Percentiles rank a stretch among this genome's conserved stretches.
Evolutionary conservation across 1,140 invertebrate species (phyloP).

Genomic region (Trigoniulus corallinus): DNA sequence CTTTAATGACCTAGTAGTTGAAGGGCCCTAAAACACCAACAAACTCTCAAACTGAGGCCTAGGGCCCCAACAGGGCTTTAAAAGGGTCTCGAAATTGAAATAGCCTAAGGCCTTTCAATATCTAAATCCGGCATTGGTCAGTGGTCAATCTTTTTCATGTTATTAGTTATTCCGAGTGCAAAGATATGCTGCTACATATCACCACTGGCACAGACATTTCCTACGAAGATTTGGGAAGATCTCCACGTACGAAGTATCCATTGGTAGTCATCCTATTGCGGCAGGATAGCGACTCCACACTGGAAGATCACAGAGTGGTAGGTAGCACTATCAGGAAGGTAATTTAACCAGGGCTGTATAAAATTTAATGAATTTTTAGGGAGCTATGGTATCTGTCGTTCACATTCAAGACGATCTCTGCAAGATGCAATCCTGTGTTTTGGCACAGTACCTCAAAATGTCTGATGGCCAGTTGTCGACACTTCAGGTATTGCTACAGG

Average conservation of each 20-base stretch:
- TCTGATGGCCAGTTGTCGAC: slow-evolving; percentile 60
- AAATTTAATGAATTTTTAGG: slow-evolving; percentile 31
- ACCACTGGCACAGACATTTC: background rate
- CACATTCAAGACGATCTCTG: slow-evolving; percentile 60
- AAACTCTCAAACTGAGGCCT: too few species aligned
- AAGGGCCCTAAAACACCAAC: too few species aligned
- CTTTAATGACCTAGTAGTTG: too few species aligned
- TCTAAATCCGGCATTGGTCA: too few species aligned
- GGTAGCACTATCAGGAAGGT: background rate
- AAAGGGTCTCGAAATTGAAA: too few species aligned
- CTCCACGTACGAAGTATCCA: background rate
- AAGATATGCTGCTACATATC: background rate
- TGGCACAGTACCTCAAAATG: slow-evolving; percentile 64
- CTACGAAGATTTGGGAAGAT: background rate
- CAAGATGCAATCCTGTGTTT: slow-evolving; percentile 52
- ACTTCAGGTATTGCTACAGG: too few species aligned
- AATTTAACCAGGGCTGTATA: background rate
- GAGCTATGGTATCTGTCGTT: slow-evolving; percentile 56
- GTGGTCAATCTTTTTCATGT: too few species aligned
- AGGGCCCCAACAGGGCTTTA: too few species aligned
- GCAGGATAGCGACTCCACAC: background rate
- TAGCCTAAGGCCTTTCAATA: too few species aligned
- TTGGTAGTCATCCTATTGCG: background rate
- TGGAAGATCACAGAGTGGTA: background rate
- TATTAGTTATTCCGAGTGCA: too few species aligned